A percentile compares a stretch with the other conserved stretches of the same genome.
These are phyloP conservation scores for Noctua janthe DNA, from an alignment of 2,888 invertebrate species.

Conservation along the genomic window DNA sequence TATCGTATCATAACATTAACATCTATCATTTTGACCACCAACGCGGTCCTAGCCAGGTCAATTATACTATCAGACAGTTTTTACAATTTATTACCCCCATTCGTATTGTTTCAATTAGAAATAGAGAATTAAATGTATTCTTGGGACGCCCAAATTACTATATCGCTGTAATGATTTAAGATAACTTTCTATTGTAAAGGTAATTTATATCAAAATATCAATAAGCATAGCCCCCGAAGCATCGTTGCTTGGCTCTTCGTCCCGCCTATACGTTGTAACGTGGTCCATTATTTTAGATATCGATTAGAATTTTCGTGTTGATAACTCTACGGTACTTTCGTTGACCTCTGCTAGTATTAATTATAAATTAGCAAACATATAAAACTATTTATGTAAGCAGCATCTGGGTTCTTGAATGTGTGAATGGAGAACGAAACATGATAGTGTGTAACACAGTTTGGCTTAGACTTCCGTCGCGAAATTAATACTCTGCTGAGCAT, in stretches of 20 bases:
- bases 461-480: slow-evolving; percentile 39
- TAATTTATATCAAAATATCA: slow-evolving; percentile 85
- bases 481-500: slow-evolving; percentile 53
- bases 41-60: slow-evolving; percentile 77
- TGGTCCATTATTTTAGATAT: slow-evolving; percentile 77
- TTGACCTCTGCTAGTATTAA: slow-evolving; percentile 55
- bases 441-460: slow-evolving; percentile 39
- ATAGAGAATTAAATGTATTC: slow-evolving; percentile 84
- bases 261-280: slow-evolving; percentile 85
- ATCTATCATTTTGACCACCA: slow-evolving; percentile 85
- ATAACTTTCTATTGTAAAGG: slow-evolving; percentile 82
- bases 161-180: slow-evolving; percentile 81
- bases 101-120: slow-evolving; percentile 89
- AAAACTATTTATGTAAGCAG: slow-evolving; percentile 30
- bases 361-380: slow-evolving; percentile 57
- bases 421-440: slow-evolving; percentile 34
- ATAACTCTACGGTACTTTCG: slow-evolving; percentile 65
- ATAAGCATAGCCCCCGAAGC: slow-evolving; percentile 82
- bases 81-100: slow-evolving; percentile 82
- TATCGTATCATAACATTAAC: slow-evolving; percentile 73
- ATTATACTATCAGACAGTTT: slow-evolving; percentile 79
- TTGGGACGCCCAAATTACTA: slow-evolving; percentile 87
- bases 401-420: slow-evolving; percentile 19
- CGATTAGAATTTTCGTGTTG: slow-evolving; percentile 73
- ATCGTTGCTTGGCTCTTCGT: slow-evolving; percentile 72